These are phyloP conservation scores for Drosophila rhopaloa DNA, from an alignment of 1,140 invertebrate species.

Conservation along the genomic window DNA sequence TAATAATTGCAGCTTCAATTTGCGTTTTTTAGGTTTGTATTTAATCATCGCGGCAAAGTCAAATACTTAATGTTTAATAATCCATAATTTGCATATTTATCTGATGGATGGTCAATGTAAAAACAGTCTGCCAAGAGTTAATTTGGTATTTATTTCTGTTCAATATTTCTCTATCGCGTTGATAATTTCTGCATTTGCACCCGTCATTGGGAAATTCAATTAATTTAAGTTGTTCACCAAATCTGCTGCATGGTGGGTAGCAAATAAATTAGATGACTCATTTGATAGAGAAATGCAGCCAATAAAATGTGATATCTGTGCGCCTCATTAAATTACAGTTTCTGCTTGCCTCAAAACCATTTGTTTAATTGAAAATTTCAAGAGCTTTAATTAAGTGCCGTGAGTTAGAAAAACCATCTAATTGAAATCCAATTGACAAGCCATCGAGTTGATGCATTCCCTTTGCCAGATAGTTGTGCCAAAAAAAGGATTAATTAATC, in stretches of 20 bases:
- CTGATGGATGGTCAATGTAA: constrained; percentile 9
- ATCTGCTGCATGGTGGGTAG: background rate
- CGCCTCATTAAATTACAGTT: constrained; percentile 23
- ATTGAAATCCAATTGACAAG: constrained; percentile 56
- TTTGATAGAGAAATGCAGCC: constrained; percentile 7
- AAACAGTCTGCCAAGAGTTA: constrained; percentile 13
- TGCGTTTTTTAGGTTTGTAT: constrained; percentile 19
- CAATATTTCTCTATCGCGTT: constrained; percentile 8
- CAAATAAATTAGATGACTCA: constrained; percentile 12
- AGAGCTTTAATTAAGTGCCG: constrained; percentile 67
- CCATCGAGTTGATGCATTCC: constrained; percentile 21
- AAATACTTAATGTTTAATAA: constrained; percentile 72
- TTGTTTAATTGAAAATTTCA: constrained; percentile 73
- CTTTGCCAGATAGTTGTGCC: constrained; percentile 2
- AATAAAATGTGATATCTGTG: constrained; percentile 37
- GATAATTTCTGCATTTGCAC: background rate
- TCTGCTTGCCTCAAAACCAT: constrained; percentile 33
- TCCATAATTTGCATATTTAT: constrained; percentile 72
- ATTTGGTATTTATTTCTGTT: constrained; percentile 36
- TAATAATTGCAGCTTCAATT: constrained; percentile 18
- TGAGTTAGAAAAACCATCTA: constrained; percentile 55
- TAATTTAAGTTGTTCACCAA: constrained; percentile 5
- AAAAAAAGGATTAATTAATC: constrained; percentile 7
- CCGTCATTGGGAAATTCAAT: background rate
- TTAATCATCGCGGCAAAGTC: constrained; percentile 62